Evolutionary conservation across 2,113 vertebrate species (phyloP).

Genomic region (Xyrauchen texanus): DNA sequence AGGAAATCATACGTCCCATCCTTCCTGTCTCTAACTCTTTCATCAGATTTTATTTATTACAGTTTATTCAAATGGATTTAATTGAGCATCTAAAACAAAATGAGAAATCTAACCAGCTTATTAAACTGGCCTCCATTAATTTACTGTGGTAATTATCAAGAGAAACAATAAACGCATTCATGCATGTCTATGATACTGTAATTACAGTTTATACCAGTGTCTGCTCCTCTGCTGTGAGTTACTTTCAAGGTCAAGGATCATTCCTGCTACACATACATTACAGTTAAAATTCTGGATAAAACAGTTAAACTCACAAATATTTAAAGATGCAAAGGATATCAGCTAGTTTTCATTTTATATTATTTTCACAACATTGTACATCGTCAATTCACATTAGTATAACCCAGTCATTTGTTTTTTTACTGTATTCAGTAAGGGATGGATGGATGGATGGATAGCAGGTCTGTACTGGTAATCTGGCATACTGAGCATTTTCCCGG

Average conservation of each 20-base stretch:
- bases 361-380: too few species aligned
- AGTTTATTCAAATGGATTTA: slow-evolving; percentile 37
- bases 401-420: too few species aligned
- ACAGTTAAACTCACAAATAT: too few species aligned
- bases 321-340: too few species aligned
- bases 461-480: too few species aligned
- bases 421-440: too few species aligned
- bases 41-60: slow-evolving; percentile 42
- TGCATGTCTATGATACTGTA: slow-evolving; percentile 3
- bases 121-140: slow-evolving; percentile 28
- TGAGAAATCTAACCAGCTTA: slow-evolving; percentile 32
- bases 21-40: slow-evolving; percentile 5
- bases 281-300: too few species aligned
- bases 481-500: too few species aligned
- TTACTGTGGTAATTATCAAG: slow-evolving; percentile 9
- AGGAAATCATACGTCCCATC: background rate
- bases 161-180: slow-evolving; percentile 24
- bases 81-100: slow-evolving; percentile 37
- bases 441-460: too few species aligned
- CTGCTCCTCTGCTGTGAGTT: background rate
- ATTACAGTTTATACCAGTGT: background rate
- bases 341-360: too few species aligned
- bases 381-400: too few species aligned
- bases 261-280: background rate
- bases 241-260: background rate